Conservation (phyloP, 1,140 invertebrate genomes). For the Ceratitis capitata region DNA sequence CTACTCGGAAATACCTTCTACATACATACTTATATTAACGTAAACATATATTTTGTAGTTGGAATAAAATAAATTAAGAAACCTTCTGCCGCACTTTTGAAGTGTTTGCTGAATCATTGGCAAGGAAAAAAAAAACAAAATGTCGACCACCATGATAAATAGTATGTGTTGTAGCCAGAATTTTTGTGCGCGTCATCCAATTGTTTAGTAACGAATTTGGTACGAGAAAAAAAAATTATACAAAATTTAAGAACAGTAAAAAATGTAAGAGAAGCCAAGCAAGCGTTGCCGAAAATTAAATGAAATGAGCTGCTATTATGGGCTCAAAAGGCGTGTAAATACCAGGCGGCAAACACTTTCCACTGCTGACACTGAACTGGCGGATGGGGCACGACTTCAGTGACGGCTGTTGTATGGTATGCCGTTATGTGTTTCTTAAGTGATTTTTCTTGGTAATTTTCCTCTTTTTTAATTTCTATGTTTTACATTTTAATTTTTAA, state of each 20-base stretch:
- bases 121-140: background rate
- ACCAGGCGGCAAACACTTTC: no score
- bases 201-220: background rate
- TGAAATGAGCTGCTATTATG: conserved; percentile 25
- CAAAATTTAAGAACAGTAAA: background rate
- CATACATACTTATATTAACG: background rate
- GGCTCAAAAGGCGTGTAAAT: conserved; percentile 7
- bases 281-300: conserved; percentile 3
- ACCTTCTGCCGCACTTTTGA: no score
- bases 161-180: background rate
- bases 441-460: no score
- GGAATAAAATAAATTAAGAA: background rate
- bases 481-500: no score
- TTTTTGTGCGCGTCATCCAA: background rate
- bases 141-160: background rate
- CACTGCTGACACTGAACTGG: no score
- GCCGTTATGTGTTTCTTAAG: no score
- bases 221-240: background rate
- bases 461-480: no score
- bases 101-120: no score
- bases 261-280: background rate
- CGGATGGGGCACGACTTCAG: no score
- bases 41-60: background rate
- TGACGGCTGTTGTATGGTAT: no score
- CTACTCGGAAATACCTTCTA: background rate